phyloP scores from a whole-genome alignment of 1,140 invertebrate genomes.

The Antheraea pernyi region DNA sequence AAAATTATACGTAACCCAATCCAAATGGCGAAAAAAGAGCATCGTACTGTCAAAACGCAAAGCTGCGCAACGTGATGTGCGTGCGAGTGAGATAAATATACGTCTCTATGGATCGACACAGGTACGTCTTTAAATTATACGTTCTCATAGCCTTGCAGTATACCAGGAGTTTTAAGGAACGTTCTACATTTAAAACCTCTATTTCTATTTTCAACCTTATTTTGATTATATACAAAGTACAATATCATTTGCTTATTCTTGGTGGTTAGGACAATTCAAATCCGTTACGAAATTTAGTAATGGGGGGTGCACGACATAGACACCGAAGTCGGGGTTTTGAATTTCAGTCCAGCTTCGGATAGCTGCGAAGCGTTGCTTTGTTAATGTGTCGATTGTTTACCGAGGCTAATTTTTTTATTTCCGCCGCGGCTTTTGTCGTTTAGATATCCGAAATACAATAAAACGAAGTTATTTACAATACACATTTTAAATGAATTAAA shows the following conservation, averaged over 20 bases:
- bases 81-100: slow-evolving; percentile 53
- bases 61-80: slow-evolving; percentile 3
- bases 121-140: slow-evolving; percentile 78
- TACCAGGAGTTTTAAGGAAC: slow-evolving; percentile 29
- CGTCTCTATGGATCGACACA: slow-evolving; percentile 24
- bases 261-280: slow-evolving; percentile 35
- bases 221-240: neutral
- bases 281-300: slow-evolving; percentile 68
- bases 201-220: slow-evolving; percentile 30
- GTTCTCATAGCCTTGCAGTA: slow-evolving; percentile 77
- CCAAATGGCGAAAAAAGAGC: slow-evolving; percentile 74
- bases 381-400: slow-evolving; percentile 68
- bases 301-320: slow-evolving; percentile 76
- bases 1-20: slow-evolving; percentile 76
- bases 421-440: slow-evolving; percentile 31
- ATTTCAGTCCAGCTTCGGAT: slow-evolving; percentile 78
- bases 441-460: slow-evolving; percentile 19
- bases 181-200: slow-evolving; percentile 21
- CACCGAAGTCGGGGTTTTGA: slow-evolving; percentile 75
- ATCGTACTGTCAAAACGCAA: slow-evolving; percentile 27
- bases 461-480: slow-evolving; percentile 19
- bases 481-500: slow-evolving; percentile 17
- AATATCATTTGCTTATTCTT: neutral
- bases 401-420: slow-evolving; percentile 60
- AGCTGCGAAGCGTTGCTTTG: slow-evolving; percentile 74